These are phyloP conservation scores for Strix occidentalis DNA, from an alignment of 2,797 vertebrate genomes.

Conservation along the genomic window DNA sequence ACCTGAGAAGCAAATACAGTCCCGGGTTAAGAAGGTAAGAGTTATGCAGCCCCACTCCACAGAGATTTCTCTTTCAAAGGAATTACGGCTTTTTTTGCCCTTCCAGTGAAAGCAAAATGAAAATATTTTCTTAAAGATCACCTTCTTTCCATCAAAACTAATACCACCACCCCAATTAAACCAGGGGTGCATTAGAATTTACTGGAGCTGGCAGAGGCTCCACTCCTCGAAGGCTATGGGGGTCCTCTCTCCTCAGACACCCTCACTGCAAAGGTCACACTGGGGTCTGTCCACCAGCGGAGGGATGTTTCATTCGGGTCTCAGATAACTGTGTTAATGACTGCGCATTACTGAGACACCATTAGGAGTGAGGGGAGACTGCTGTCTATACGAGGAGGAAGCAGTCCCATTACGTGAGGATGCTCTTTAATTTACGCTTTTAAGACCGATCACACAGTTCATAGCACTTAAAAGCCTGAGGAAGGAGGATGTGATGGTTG, in stretches of 20 bases:
- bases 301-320: not conserved
- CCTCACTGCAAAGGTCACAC: not conserved
- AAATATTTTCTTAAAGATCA: not conserved
- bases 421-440: not conserved
- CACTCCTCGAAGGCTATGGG: rapidly evolving
- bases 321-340: not conserved
- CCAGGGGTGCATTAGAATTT: not conserved
- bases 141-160: not conserved
- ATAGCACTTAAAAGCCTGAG: not conserved
- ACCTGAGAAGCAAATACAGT: conserved; percentile 70
- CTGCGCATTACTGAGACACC: not conserved
- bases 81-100: rapidly evolving
- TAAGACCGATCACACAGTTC: not conserved
- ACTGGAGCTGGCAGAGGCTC: not conserved
- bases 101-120: not conserved
- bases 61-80: not conserved
- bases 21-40: not conserved
- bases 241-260: not conserved
- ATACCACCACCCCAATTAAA: not conserved
- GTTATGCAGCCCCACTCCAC: too few species aligned
- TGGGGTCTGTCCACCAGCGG: not conserved
- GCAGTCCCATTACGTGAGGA: not conserved
- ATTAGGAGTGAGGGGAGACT: not conserved
- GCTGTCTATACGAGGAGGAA: not conserved
- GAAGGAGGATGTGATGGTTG: not conserved